Conservation (phyloP, 1,140 invertebrate genomes). For the Akabosia matsudoensis region DNA sequence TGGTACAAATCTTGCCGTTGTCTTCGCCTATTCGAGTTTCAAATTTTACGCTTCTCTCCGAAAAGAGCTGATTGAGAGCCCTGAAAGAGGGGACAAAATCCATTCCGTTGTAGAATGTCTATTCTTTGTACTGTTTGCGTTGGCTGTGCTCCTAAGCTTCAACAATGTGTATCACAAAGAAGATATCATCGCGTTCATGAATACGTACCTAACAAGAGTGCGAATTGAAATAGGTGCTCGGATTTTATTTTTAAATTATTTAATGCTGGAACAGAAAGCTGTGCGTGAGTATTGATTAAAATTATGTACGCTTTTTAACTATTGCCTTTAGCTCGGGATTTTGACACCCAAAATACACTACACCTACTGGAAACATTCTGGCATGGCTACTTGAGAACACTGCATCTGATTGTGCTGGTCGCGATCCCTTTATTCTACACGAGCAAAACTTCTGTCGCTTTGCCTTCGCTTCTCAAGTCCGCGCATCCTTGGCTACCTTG, state of each 20-base stretch:
- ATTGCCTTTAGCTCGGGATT: not conserved
- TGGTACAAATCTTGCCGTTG: conserved; percentile 5
- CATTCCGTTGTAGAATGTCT: conserved; percentile 9
- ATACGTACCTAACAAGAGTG: conserved; percentile 10
- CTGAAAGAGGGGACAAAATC: conserved; percentile 7
- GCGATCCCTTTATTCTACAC: not conserved
- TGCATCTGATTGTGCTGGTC: conserved; percentile 2
- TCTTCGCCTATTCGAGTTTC: conserved; percentile 1
- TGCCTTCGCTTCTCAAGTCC: not conserved
- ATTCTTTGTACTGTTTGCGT: conserved; percentile 18
- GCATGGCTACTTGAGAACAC: conserved; percentile 13
- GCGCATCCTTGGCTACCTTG: not conserved
- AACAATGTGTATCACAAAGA: conserved; percentile 8
- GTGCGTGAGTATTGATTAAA: not conserved
- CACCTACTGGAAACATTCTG: conserved; percentile 3
- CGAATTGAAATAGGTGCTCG: not conserved
- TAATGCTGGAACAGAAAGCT: not conserved
- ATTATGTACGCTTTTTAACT: not conserved
- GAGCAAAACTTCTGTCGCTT: not conserved
- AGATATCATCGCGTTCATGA: conserved; percentile 1
- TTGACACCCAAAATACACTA: conserved; percentile 7
- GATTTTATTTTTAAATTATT: not conserved
- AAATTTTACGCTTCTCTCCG: conserved; percentile 5
- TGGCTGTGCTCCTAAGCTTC: conserved; percentile 12
- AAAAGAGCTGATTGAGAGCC: not conserved